A percentile compares a stretch with the other conserved stretches of the same genome.
Evolutionary conservation across 2,113 vertebrate species (phyloP).

Genomic region (Circaetus gallicus): DNA sequence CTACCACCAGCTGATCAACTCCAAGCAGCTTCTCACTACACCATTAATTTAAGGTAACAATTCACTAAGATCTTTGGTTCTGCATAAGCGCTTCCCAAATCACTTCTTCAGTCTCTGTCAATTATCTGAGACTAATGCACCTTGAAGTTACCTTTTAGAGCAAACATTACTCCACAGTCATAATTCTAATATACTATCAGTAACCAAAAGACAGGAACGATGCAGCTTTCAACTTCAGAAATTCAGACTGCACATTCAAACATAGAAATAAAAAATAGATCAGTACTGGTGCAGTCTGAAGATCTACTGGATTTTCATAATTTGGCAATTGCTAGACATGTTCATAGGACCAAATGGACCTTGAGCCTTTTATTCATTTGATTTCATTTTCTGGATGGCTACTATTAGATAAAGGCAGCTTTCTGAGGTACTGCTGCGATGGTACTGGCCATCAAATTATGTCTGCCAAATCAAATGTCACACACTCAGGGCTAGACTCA

Average conservation of each 20-base stretch:
- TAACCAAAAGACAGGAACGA: background rate
- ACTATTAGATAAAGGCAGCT: constrained; percentile 11
- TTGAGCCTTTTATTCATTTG: background rate
- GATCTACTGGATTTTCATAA: constrained; percentile 12
- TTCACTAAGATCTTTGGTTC: constrained; percentile 24
- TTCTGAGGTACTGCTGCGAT: background rate
- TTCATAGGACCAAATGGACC: background rate
- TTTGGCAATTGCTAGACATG: background rate
- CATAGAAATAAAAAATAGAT: background rate
- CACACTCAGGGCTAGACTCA: accelerated
- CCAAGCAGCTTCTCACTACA: background rate
- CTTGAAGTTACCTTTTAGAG: constrained; percentile 1
- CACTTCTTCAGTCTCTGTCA: background rate
- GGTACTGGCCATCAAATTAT: background rate
- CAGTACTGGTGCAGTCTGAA: background rate
- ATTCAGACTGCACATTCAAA: background rate
- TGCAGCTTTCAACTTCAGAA: background rate
- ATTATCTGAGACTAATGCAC: constrained; percentile 12
- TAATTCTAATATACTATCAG: constrained; percentile 24
- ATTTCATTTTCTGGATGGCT: constrained; percentile 41
- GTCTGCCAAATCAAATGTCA: background rate
- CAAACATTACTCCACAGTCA: background rate
- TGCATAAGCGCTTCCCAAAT: background rate
- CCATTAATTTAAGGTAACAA: constrained; percentile 50
- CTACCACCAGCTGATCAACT: constrained; percentile 19